These are phyloP conservation scores for Mustela lutreola DNA, from an alignment of 2,113 vertebrate species.

Conservation along the genomic window DNA sequence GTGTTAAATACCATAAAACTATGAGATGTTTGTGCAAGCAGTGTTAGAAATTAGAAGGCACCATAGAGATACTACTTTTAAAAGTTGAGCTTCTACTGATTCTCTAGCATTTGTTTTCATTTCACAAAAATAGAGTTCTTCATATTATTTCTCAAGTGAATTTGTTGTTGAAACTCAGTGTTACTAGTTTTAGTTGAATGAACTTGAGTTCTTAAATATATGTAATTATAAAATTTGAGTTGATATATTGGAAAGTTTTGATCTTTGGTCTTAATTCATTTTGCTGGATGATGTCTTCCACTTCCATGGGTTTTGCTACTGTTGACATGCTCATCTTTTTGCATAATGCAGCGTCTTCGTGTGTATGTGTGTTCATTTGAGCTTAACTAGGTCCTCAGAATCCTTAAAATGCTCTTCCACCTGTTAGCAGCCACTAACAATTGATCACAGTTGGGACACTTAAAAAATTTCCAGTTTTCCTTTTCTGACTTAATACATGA, in stretches of 20 bases:
- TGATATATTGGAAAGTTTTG: constrained; percentile 6
- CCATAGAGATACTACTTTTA: background rate
- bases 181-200: background rate
- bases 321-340: background rate
- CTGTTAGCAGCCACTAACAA: background rate
- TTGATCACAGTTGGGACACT: background rate
- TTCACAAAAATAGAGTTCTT: constrained; percentile 39
- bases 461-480: background rate
- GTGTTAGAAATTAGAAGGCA: constrained; percentile 25
- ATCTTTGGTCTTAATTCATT: background rate
- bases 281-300: background rate
- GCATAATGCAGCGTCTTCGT: background rate
- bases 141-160: constrained; percentile 31
- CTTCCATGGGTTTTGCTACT: background rate
- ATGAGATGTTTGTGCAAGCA: background rate
- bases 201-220: background rate
- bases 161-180: constrained; percentile 37
- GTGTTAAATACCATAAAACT: background rate
- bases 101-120: constrained; percentile 31
- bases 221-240: constrained; percentile 24
- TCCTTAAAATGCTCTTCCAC: background rate
- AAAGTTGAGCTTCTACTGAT: background rate
- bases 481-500: background rate
- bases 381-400: background rate
- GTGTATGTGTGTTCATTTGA: background rate